phyloP scores from a whole-genome alignment of 2,888 invertebrate genomes.

The Sesia apiformis region DNA sequence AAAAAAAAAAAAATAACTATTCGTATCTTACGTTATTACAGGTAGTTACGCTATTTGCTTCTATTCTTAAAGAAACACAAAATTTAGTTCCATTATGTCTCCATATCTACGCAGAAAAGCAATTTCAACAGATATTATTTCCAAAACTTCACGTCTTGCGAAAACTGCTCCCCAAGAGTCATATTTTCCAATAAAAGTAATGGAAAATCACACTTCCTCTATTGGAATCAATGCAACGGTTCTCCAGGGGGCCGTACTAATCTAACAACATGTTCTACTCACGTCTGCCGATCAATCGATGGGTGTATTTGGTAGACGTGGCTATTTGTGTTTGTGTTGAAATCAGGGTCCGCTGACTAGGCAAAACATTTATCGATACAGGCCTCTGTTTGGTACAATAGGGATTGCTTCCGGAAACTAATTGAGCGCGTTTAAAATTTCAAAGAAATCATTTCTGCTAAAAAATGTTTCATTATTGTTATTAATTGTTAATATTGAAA shows the following conservation, averaged over 20 bases:
- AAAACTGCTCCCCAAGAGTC: not conserved
- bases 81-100: not conserved
- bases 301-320: too few relatives aligned
- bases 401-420: too few relatives aligned
- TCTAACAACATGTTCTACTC: not conserved
- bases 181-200: not conserved
- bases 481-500: too few relatives aligned
- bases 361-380: too few relatives aligned
- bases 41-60: not conserved
- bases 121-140: not conserved
- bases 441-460: too few relatives aligned
- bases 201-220: not conserved
- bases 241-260: not conserved
- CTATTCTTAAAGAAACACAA: not conserved
- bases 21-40: not conserved
- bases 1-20: too few relatives aligned
- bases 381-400: too few relatives aligned
- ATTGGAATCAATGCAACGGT: not conserved
- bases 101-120: not conserved
- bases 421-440: too few relatives aligned
- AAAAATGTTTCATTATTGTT: too few relatives aligned
- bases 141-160: not conserved
- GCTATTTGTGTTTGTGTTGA: too few relatives aligned
- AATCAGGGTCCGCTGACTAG: too few relatives aligned
- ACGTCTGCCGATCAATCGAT: not conserved